Conservation (phyloP, 2,797 vertebrate species). For the Enteromius fasciolatus region DNA sequence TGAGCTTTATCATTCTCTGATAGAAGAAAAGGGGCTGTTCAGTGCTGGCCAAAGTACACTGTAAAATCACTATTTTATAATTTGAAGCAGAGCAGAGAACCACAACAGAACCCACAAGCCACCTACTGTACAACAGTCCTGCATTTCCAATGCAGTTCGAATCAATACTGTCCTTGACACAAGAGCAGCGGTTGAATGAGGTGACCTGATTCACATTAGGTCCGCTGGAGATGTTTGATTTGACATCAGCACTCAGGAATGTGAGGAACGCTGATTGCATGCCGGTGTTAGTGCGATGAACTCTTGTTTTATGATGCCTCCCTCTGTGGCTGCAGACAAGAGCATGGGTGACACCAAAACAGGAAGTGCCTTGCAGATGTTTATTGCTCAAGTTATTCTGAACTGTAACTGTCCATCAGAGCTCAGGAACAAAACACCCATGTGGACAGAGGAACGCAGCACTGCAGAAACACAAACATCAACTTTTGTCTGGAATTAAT, state of each 20-base stretch:
- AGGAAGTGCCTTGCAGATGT: constrained; percentile 79
- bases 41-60: constrained; percentile 60
- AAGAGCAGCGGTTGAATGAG: background rate
- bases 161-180: constrained; percentile 11
- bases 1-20: constrained; percentile 64
- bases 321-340: constrained; percentile 70
- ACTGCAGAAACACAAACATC: background rate
- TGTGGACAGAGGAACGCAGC: background rate
- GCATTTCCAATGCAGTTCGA: background rate
- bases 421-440: constrained; percentile 50
- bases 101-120: constrained; percentile 12
- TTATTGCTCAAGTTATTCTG: constrained; percentile 71
- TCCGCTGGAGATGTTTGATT: constrained; percentile 38
- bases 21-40: constrained; percentile 56
- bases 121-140: constrained; percentile 8
- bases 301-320: constrained; percentile 77
- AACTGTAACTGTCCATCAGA: constrained; percentile 63
- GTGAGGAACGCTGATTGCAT: constrained; percentile 71
- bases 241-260: constrained; percentile 76
- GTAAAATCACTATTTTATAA: constrained; percentile 47
- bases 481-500: background rate
- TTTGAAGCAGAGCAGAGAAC: constrained; percentile 35
- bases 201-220: constrained; percentile 29
- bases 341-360: constrained; percentile 79
- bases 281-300: constrained; percentile 76